Evolutionary conservation across 30 jellyfish, hydroid and myxozoan genomes (phyloP).

Genomic region (Pelagia noctiluca): DNA sequence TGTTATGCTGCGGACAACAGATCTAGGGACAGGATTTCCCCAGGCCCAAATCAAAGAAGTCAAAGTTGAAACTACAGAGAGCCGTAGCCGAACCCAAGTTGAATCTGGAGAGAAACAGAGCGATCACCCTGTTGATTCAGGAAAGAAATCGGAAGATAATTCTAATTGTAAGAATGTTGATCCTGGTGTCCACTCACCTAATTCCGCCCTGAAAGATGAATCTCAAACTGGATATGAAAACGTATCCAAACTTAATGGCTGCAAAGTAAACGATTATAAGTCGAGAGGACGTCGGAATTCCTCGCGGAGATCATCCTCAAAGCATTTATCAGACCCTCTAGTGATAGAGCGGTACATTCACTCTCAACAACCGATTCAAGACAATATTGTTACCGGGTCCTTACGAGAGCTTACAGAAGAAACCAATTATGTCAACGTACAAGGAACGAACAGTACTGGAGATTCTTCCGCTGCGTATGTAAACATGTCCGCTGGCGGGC

Average conservation of each 20-base stretch:
- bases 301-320: constrained; percentile 64
- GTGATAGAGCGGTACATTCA: constrained; percentile 52
- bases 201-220: constrained; percentile 12
- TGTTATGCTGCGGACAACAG: constrained; percentile 55
- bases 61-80: neutral
- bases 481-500: constrained; percentile 67
- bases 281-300: constrained; percentile 57
- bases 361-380: constrained; percentile 49
- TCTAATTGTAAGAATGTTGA: constrained; percentile 6
- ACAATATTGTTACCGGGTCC: constrained; percentile 41
- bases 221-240: constrained; percentile 16
- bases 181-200: constrained; percentile 71
- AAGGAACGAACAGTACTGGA: constrained; percentile 42
- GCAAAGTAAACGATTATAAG: neutral
- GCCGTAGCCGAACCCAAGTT: neutral
- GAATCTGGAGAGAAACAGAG: neutral
- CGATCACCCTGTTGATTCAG: neutral
- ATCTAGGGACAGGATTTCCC: constrained; percentile 22
- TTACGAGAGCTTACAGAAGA: constrained; percentile 60
- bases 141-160: neutral
- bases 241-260: neutral
- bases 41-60: neutral
- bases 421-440: constrained; percentile 53
- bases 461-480: constrained; percentile 65
- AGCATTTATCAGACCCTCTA: constrained; percentile 85